Base-by-base conservation (phyloP, 2,113 vertebrate species). In the Gobio gobio region DNA sequence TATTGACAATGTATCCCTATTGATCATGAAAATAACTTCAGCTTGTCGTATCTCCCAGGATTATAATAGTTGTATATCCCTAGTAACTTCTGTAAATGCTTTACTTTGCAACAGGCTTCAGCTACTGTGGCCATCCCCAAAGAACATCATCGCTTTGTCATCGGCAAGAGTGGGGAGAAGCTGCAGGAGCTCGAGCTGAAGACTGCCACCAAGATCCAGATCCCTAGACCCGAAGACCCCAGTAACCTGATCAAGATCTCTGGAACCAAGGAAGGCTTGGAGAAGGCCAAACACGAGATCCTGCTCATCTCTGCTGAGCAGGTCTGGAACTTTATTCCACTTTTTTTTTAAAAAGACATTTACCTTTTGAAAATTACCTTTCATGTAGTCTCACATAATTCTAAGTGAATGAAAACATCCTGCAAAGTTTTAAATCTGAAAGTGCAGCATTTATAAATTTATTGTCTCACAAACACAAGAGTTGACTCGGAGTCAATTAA, bases 201-300 rank as follows among this genome's bases (percentile, higher is more conserved):
- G 95, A 99, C 98, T 76, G 98, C 98, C 92, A 99, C 98, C 90
- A 99, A 99, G 95, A 99, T 99, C 93, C 98, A 99, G 94, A 99
- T 99, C 92, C 98, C 98, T 84, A 96, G 98, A 92, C 97, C 98
- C 0, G 98, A 99, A 18, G 98, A 99, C 92, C 91, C 95, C 94
- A 99, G 97, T 94, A 98, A 98, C 93, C 97, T 96, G 93, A 99
- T 99, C 93, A 97, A 98, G 95, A 99, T 99, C 95, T 98, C 98
- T 74, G 98, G 98, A 89, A 99, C 98, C 85, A 99, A 99, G 91
- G 98, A 99, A 91, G 98, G 98, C 91, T 95, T 99, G 78, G 98
- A 99, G 93, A 99, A 99, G 91, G 98, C 98, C 22, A 97, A 97
- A 90, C 98, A 99, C 0, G 98, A 99, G 90, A 98, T 99, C 89